Conservation (phyloP, 2,888 invertebrate genomes). For the Caenorhabditis drosophilae region DNA sequence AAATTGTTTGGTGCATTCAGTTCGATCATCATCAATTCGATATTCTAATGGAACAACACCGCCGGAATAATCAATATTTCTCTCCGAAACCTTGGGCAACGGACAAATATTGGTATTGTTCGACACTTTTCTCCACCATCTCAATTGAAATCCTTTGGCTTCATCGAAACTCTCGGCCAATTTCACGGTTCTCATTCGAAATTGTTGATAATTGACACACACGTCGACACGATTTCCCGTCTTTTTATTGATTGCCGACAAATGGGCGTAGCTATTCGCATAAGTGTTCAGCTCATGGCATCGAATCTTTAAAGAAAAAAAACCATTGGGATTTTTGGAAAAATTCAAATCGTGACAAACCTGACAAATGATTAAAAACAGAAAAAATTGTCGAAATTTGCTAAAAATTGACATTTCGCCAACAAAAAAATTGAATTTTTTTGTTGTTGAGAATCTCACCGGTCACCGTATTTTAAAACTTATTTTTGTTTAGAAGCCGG, state of each 20-base stretch:
- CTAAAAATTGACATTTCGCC: no score
- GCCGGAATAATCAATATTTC: background rate
- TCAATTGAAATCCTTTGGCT: conserved; percentile 7
- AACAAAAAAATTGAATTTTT: no score
- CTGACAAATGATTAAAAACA: no score
- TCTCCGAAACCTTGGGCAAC: background rate
- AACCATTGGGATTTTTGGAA: no score
- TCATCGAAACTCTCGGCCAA: conserved; percentile 1
- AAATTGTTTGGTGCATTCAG: conserved; percentile 29
- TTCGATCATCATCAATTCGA: conserved; percentile 38
- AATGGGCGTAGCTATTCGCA: conserved; percentile 27
- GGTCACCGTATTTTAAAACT: no score
- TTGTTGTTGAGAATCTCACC: no score
- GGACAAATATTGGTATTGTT: conserved; percentile 26
- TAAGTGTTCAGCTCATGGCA: no score
- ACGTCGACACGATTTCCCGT: conserved; percentile 23
- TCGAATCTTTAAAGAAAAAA: no score
- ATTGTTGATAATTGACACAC: conserved; percentile 65
- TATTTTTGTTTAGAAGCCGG: no score
- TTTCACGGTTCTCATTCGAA: conserved; percentile 2
- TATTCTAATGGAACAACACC: conserved; percentile 43
- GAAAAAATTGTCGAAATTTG: no score
- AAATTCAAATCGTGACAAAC: no score
- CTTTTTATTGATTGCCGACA: conserved; percentile 25
- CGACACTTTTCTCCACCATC: conserved; percentile 19